Evolutionary conservation across 2,113 vertebrate genomes (phyloP).

Genomic region (Microtus ochrogaster): DNA sequence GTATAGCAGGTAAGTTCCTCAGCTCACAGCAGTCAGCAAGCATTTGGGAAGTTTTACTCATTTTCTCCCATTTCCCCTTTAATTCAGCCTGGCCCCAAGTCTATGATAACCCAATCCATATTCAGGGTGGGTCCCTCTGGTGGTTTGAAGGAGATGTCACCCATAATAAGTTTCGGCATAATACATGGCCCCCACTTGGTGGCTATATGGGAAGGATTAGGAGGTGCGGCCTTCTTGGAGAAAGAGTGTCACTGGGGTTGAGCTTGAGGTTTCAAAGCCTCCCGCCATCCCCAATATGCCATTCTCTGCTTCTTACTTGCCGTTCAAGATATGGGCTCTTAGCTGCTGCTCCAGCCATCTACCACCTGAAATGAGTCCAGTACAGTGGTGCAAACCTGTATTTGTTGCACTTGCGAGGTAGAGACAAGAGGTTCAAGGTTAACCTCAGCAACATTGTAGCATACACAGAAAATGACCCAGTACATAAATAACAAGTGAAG

Average conservation of each 20-base stretch:
- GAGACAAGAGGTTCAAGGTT: neutral
- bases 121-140: neutral
- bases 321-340: neutral
- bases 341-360: neutral
- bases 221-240: neutral
- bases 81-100: neutral
- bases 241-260: neutral
- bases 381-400: too few species aligned
- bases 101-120: neutral
- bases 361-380: neutral
- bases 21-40: neutral
- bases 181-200: neutral
- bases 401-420: neutral
- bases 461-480: neutral
- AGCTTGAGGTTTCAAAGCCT: neutral
- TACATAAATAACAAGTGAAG: constrained; percentile 19
- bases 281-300: neutral
- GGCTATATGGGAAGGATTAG: neutral
- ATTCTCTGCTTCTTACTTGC: neutral
- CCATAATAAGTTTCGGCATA: neutral
- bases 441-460: neutral
- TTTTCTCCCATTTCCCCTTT: neutral
- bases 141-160: neutral
- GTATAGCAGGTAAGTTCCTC: neutral
- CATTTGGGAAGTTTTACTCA: neutral